These are phyloP conservation scores for Oncorhynchus mykiss DNA, from an alignment of 2,113 vertebrate genomes.

Conservation along the genomic window DNA sequence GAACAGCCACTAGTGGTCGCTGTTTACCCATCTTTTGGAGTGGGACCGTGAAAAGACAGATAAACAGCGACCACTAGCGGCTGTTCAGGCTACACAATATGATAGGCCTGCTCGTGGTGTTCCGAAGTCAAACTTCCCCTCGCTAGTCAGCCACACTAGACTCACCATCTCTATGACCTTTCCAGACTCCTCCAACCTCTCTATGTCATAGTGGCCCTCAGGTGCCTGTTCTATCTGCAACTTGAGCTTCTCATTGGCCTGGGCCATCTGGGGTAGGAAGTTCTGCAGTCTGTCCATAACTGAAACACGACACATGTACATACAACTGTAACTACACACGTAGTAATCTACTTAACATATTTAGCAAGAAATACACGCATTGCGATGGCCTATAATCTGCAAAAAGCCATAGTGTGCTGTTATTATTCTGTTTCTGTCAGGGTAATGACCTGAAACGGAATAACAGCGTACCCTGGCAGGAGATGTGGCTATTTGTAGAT, in stretches of 20 bases:
- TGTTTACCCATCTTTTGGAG: too few species aligned
- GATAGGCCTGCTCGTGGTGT: background rate
- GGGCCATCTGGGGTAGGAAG: slow-evolving; percentile 88
- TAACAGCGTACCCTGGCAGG: background rate
- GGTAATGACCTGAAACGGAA: background rate
- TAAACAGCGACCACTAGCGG: too few species aligned
- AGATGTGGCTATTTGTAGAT: background rate
- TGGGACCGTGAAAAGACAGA: too few species aligned
- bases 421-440: background rate
- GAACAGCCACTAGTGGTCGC: too few species aligned
- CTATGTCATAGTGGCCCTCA: slow-evolving; percentile 82
- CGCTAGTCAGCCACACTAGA: background rate
- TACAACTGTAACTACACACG: too few species aligned
- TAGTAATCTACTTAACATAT: background rate
- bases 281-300: slow-evolving; percentile 85
- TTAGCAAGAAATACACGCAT: background rate
- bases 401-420: background rate
- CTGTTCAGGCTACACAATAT: background rate
- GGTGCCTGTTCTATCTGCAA: slow-evolving; percentile 79
- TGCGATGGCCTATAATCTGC: background rate
- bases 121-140: background rate
- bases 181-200: slow-evolving; percentile 76
- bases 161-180: slow-evolving; percentile 91
- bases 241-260: slow-evolving; percentile 84
- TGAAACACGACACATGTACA: slow-evolving; percentile 46